A percentile compares a stretch with the other conserved stretches of the same genome.
These are phyloP conservation scores for Enhydra lutris DNA, from an alignment of 2,113 vertebrate species.

Conservation along the genomic window DNA sequence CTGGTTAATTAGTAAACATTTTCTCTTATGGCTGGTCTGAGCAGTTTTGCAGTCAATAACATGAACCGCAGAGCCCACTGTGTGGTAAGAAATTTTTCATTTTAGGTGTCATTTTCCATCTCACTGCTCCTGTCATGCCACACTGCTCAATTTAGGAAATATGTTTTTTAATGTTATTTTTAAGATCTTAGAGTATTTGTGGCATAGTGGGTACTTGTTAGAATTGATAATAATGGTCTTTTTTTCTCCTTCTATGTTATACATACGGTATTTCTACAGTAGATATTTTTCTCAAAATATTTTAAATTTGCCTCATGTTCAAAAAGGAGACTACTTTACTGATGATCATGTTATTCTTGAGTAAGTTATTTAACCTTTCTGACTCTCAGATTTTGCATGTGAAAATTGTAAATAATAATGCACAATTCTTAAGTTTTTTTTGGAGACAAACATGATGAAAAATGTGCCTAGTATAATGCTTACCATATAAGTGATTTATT, in stretches of 20 bases:
- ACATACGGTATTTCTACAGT: not conserved
- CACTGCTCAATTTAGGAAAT: not conserved
- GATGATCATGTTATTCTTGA: not conserved
- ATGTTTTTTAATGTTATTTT: not conserved
- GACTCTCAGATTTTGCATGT: not conserved
- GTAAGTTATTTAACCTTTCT: slow-evolving; percentile 12
- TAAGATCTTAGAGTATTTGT: not conserved
- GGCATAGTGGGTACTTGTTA: not conserved
- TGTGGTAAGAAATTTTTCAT: not conserved
- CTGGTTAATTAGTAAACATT: not conserved
- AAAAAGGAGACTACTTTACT: not conserved
- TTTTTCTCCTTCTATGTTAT: not conserved
- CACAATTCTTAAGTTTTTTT: not conserved
- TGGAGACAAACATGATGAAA: not conserved
- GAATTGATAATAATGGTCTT: not conserved
- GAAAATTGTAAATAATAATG: not conserved
- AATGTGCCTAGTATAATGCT: not conserved
- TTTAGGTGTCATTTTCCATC: not conserved
- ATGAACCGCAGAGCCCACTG: not conserved
- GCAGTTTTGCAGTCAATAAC: not conserved
- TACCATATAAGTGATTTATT: not conserved
- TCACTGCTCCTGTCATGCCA: not conserved
- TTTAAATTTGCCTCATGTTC: not conserved
- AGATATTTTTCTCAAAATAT: slow-evolving; percentile 3
- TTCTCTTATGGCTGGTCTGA: not conserved